Evolutionary conservation across 2,888 invertebrate genomes (phyloP), one percentile per base, ranked within the genome.

Genomic region (Sarcophaga variegata): DNA sequence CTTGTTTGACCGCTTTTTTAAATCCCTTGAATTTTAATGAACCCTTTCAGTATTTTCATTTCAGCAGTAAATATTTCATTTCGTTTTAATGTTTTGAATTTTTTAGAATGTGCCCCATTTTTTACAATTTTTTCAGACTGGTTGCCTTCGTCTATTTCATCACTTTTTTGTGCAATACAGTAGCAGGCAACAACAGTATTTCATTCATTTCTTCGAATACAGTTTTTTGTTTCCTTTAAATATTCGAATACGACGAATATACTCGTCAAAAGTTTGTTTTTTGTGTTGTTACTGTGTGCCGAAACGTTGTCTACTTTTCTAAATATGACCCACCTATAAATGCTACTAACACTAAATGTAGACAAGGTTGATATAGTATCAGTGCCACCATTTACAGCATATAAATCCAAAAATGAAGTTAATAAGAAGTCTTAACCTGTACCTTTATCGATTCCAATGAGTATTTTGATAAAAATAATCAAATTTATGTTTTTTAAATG

Each of bases 51-150:
- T 37, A 37, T 60, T 49, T 78, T 69, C 47, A 27, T 47, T 25
- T 8, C 62, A 47, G 22, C 70, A 60, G 72, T 82, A 66, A 64
- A 60, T 85, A 59, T 83, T 66, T 82, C 62, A 71, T 66, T 69
- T 70, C 66, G 5, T 66, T 64, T 71, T 86, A 67, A 75, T 76
- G 62, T n/a, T 60, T 72, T 81, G 20, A 22, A 8, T 62, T 6
- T 74, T 49, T 3, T 25, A 25, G 17, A 66, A 59, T 12, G 59
- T 67, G 70, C 71, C 54, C 20, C 37, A 6, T 37, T 37, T 37
- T 37, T 37, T 37, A 6, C 6, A 4, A 37, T 45, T 67, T 59
- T 77, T 60, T 76, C 49, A 5, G 17, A 17, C 54, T 22, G 2
- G 5, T 25, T 20, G 60, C 54, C 45, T 8, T 74, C 27, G 45